phyloP scores from a whole-genome alignment of 1,140 invertebrate genomes.

The Globodera ellingtonae region DNA sequence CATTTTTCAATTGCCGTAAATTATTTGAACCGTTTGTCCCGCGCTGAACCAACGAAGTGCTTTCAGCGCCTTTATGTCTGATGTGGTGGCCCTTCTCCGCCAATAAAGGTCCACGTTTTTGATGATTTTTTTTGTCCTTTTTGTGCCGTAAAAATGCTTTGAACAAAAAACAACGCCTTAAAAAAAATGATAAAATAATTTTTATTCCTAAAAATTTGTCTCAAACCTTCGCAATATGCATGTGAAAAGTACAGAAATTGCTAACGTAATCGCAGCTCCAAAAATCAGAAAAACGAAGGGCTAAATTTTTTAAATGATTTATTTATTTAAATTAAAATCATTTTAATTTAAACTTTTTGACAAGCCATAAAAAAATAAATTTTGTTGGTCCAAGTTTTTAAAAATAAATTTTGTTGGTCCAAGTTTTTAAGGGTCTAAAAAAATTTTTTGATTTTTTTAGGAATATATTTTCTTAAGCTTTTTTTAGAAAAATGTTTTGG shows the following conservation, averaged over 20 bases:
- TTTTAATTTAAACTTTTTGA: not conserved
- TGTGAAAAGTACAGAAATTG: constrained; percentile 21
- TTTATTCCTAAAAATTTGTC: not conserved
- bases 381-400: not conserved
- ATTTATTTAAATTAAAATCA: not conserved
- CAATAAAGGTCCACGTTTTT: not conserved
- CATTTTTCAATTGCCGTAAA: not conserved
- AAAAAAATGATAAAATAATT: constrained; percentile 4
- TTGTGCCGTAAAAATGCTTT: constrained; percentile 25
- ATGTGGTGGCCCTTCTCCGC: constrained; percentile 35
- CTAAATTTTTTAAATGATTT: not conserved
- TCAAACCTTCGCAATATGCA: constrained; percentile 29
- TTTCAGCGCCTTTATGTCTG: constrained; percentile 40
- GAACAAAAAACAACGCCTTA: constrained; percentile 32
- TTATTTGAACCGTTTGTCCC: constrained; percentile 35
- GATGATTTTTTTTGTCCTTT: constrained; percentile 5
- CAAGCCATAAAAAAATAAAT: no score
- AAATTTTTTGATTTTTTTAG: not conserved
- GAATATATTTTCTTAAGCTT: no score
- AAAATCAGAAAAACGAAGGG: constrained; percentile 30
- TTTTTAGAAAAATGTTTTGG: no score
- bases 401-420: no score
- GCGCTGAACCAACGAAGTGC: constrained; percentile 52
- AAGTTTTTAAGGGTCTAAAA: not conserved
- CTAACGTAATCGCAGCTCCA: constrained; percentile 19